Evolutionary conservation across 2,797 vertebrate species (phyloP).

Genomic region (Thamnophis elegans): DNA sequence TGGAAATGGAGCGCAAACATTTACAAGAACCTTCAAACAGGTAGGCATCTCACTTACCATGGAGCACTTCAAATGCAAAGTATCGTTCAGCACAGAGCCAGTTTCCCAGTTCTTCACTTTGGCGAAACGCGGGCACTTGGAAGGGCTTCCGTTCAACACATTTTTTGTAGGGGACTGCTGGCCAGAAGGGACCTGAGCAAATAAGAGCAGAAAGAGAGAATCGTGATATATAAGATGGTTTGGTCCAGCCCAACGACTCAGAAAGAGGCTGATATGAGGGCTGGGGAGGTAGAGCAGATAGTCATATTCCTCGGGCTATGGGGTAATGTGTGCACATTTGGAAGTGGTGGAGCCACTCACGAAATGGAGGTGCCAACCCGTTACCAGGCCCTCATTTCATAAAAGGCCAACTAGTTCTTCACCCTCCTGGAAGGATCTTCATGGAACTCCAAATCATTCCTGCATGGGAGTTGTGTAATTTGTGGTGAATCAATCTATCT

Average conservation of each 20-base stretch:
- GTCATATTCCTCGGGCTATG: not conserved
- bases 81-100: slow-evolving; percentile 82
- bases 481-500: no score
- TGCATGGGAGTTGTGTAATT: not conserved
- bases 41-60: slow-evolving; percentile 73
- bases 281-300: not conserved
- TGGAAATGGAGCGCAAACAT: accelerated
- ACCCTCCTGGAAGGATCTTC: not conserved
- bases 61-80: slow-evolving; percentile 83
- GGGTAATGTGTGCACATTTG: not conserved
- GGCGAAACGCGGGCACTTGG: slow-evolving; percentile 91
- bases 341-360: not conserved
- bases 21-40: not conserved
- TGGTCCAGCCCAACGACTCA: not conserved
- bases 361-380: not conserved
- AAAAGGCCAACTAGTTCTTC: not conserved
- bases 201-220: not conserved
- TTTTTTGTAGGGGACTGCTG: slow-evolving; percentile 82
- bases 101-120: slow-evolving; percentile 97
- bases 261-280: not conserved
- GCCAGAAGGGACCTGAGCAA: slow-evolving; percentile 72
- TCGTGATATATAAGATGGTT: accelerated
- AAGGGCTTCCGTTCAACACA: slow-evolving; percentile 84
- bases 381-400: not conserved
- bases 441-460: not conserved